phyloP scores from a whole-genome alignment of 2,113 vertebrate genomes.

The Polypterus bichir region DNA sequence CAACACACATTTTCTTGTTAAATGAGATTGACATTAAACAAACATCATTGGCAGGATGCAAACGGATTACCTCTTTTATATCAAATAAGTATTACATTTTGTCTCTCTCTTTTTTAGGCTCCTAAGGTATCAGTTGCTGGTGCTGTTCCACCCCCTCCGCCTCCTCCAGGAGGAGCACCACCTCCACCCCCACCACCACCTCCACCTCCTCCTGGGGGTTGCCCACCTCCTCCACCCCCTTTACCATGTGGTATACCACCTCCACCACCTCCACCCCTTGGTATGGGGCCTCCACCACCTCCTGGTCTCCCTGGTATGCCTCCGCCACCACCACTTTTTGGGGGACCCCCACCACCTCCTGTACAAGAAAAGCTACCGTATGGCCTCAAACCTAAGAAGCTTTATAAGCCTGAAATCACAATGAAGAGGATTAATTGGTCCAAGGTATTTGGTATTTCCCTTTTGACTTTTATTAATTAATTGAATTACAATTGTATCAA shows the following conservation, averaged over 20 bases:
- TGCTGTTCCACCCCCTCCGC: constrained; percentile 27
- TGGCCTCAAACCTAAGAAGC: constrained; percentile 81
- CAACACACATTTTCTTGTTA: too few relatives aligned
- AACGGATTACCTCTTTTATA: too few relatives aligned
- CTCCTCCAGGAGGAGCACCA: constrained; percentile 29
- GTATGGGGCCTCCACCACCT: constrained; percentile 38
- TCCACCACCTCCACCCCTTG: constrained; percentile 15
- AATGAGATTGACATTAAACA: too few relatives aligned
- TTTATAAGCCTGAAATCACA: constrained; percentile 67
- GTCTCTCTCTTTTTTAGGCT: constrained; percentile 31
- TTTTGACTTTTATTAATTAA: too few relatives aligned
- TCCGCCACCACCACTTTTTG: constrained; percentile 47
- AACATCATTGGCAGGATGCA: too few relatives aligned
- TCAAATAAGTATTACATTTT: background rate
- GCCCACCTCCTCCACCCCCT: constrained; percentile 34
- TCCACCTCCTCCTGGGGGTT: constrained; percentile 33
- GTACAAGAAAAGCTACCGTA: constrained; percentile 62
- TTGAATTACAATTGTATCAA: background rate
- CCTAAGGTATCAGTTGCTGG: constrained; percentile 27
- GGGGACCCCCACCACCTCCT: constrained; percentile 38
- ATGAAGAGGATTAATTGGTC: constrained; percentile 96
- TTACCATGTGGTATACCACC: constrained; percentile 16
- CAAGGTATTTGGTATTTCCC: constrained; percentile 59
- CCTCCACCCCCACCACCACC: constrained; percentile 37
- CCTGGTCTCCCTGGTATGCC: constrained; percentile 40